These are phyloP conservation scores for Chinchilla lanigera DNA, from an alignment of 2,113 vertebrate genomes.

Conservation along the genomic window DNA sequence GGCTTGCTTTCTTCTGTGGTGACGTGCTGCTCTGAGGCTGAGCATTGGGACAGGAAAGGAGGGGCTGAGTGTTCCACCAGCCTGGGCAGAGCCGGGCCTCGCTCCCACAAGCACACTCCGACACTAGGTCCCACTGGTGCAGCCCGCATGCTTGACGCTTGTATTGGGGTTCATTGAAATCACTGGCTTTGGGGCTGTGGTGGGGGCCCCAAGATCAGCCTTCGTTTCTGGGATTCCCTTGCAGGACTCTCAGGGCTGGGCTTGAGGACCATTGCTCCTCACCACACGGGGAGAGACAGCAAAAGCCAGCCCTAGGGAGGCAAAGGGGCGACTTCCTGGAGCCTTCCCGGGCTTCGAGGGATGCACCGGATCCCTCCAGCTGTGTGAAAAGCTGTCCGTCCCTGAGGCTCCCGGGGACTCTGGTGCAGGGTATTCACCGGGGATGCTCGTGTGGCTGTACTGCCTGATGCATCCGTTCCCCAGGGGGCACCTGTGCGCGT, in stretches of 20 bases:
- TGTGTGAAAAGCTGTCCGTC: too few species aligned
- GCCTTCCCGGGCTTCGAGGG: too few species aligned
- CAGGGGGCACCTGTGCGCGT: too few species aligned
- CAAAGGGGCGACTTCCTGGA: neutral
- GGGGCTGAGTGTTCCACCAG: neutral
- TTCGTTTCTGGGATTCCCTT: neutral
- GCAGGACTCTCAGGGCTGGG: neutral
- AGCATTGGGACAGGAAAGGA: neutral
- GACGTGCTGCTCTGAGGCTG: neutral
- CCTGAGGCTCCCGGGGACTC: neutral
- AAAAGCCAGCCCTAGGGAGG: neutral
- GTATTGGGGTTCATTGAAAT: neutral
- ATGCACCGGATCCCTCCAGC: too few species aligned
- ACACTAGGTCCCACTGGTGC: neutral
- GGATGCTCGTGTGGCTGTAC: too few species aligned
- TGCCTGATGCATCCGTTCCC: neutral
- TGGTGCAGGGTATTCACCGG: neutral
- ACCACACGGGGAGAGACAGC: neutral
- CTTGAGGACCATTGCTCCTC: accelerated
- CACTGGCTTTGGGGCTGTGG: neutral
- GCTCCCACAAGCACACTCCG: neutral
- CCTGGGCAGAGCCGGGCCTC: too few species aligned
- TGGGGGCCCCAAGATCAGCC: neutral
- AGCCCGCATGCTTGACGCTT: neutral
- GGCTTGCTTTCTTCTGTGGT: too few species aligned